phyloP scores from a whole-genome alignment of 2,888 invertebrate genomes.

The Hetaerina titia region DNA sequence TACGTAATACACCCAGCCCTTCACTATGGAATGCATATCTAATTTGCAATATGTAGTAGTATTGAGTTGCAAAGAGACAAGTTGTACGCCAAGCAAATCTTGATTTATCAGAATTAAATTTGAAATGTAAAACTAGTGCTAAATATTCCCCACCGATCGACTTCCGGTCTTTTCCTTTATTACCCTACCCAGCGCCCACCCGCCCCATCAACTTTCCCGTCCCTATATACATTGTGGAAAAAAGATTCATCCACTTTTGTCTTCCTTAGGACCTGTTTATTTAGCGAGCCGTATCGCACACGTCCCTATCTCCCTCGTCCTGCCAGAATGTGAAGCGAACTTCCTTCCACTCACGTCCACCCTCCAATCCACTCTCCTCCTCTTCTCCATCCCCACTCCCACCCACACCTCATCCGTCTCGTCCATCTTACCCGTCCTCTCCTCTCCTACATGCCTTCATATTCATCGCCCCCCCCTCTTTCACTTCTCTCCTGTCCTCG shows the following conservation, averaged over 20 bases:
- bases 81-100: no score
- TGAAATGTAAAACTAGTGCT: background rate
- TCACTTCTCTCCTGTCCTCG: background rate
- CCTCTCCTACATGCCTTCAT: background rate
- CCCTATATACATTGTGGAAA: background rate
- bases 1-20: no score
- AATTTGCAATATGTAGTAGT: no score
- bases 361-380: background rate
- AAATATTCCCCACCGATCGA: background rate
- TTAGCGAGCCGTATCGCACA: slow-evolving; percentile 35
- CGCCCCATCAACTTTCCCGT: background rate
- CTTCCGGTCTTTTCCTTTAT: background rate
- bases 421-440: background rate
- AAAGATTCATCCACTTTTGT: slow-evolving; percentile 25
- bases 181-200: background rate
- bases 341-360: background rate
- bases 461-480: background rate
- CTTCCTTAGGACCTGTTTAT: slow-evolving; percentile 50
- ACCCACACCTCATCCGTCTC: background rate
- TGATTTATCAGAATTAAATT: background rate
- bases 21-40: no score
- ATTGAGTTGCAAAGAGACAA: no score
- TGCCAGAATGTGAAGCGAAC: slow-evolving; percentile 45
- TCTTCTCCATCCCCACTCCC: background rate
- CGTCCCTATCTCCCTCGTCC: background rate